Evolutionary conservation across 2,888 invertebrate genomes (phyloP), one percentile per base, ranked within the genome.

Genomic region (Odontocerum albicorne): DNA sequence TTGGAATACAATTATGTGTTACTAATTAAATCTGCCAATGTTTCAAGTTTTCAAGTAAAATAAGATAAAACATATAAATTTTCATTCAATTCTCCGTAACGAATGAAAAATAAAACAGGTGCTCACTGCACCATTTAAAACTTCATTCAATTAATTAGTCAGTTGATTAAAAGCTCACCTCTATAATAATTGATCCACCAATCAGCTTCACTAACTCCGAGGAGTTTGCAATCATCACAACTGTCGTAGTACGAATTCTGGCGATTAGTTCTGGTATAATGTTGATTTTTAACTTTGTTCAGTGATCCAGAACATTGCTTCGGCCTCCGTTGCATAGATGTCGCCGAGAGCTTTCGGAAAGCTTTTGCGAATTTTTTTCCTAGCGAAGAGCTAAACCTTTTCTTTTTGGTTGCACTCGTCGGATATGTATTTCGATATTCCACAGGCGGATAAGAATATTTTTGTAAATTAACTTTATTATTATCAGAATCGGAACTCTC

Each of bases 401-500:
- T 52, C 50, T 50, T 59, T 19, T 53, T 55, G 12, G 44, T 49
- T 12, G 49, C 20, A 3, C 42, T 36, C 15, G 55, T 35, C 15
- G 36, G 43, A 13, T 43, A 38, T 7, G 36, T 15, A 7, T 12
- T 17, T n/a, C 31, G 22, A 39, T 22, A 51, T 13, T 51, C 51
- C 3, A 21, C 17, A 4, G 43, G 21, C 12, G 39, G 33, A 20
- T 43, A 43, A 44, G 20, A 20, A 17, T 39, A 44, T 38, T 54
- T 49, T 62, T 51, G 43, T n/a, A 51, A 51, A 35, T 74, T 67
- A 43, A 66, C 70, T 66, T 76, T 77, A 52, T 74, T 73, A 31
- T 67, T 66, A 3, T 76, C 77, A 3, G 77, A 75, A 63, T 74
- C 69, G 13, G 66, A 66, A 53, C 73, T 76, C 43, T 75, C 75